Evolutionary conservation across 2,113 vertebrate genomes (phyloP), one percentile per base, ranked within the genome.

Genomic region (Chamaetylas fuelleborni): DNA sequence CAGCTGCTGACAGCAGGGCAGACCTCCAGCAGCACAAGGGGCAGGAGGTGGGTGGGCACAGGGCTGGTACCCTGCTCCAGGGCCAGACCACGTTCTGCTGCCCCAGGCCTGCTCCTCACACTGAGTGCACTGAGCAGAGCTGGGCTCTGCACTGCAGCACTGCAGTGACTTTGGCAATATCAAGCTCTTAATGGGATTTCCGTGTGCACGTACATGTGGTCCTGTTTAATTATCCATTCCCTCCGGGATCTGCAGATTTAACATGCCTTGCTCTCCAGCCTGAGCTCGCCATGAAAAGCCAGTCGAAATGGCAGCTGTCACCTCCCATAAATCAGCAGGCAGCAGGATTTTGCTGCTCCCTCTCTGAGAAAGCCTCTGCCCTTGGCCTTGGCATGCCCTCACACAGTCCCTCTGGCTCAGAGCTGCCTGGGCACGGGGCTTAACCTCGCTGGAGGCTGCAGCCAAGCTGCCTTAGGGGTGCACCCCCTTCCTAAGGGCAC

Each of bases 281-380:
- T 65, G 74, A 95, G 94, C 88, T 90, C 3, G 0, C 86, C 54
- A 1, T 38, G 60, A 88, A 86, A 94, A 96, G 85, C 85, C 54
- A 19, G n/a, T 77, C 0, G 12, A 85, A 83, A 95, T 2, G 19
- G 88, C 82, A 95, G 94, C 96, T 90, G 92, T 77, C 90, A 61
- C 62, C 57, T 94, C 82, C 62, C 79, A 80, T 77, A 88, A 85
- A 92, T 88, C 94, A 92, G 92, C 90, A 88, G 58, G 66, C 93
- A 80, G 90, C 3, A 19, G 58, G 61, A 23, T 86, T 79, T 73
- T 69, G 36, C 88, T 77, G 62, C 76, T 83, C 20, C 47, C 33
- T 17, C 9, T 88, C 60, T 73, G 62, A 66, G 67, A 66, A 85
- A 85, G 69, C 73, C 77, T 81, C 69, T 38, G 77, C 13, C 66